A percentile compares a stretch with the other conserved stretches of the same genome.
These are phyloP conservation scores for Elgonia sp. DNA, from an alignment of 2,888 invertebrate species.

Conservation along the genomic window DNA sequence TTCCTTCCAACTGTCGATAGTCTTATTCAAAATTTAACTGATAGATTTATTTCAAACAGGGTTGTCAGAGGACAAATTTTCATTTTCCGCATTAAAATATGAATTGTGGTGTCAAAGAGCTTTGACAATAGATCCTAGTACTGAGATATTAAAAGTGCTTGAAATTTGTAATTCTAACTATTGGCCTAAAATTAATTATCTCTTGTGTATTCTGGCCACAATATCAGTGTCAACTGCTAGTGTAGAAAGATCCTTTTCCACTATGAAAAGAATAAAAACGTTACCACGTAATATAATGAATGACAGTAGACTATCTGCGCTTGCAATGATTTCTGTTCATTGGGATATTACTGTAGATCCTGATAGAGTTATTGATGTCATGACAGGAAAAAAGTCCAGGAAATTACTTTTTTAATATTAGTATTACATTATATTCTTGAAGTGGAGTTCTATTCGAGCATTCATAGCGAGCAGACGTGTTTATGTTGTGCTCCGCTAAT, in stretches of 20 bases:
- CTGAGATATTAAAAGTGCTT: slow-evolving; percentile 38
- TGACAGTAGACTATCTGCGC: slow-evolving; percentile 42
- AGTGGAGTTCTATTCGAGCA: too few relatives aligned
- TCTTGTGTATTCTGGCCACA: too few relatives aligned
- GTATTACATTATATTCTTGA: neutral
- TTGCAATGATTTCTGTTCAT: slow-evolving; percentile 70
- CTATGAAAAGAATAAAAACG: slow-evolving; percentile 48
- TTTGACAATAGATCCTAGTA: slow-evolving; percentile 20
- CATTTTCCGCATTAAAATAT: slow-evolving; percentile 19
- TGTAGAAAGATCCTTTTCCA: too few relatives aligned
- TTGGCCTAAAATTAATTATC: too few relatives aligned
- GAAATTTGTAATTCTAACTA: neutral
- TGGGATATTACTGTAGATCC: slow-evolving; percentile 71
- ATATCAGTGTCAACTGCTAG: too few relatives aligned
- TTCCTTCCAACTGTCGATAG: too few relatives aligned
- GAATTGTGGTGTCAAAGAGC: slow-evolving; percentile 42
- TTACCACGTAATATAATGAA: slow-evolving; percentile 39
- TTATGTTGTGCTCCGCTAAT: too few relatives aligned
- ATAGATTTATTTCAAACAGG: too few relatives aligned
- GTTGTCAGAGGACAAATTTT: too few relatives aligned
- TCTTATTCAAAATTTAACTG: too few relatives aligned
- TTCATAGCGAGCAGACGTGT: too few relatives aligned
- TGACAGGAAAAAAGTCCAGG: slow-evolving; percentile 34
- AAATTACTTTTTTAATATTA: slow-evolving; percentile 26
- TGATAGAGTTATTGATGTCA: slow-evolving; percentile 63